A percentile compares a stretch with the other conserved stretches of the same genome.
Evolutionary conservation across 2,888 invertebrate genomes (phyloP).

Genomic region (Atethmia centrago): DNA sequence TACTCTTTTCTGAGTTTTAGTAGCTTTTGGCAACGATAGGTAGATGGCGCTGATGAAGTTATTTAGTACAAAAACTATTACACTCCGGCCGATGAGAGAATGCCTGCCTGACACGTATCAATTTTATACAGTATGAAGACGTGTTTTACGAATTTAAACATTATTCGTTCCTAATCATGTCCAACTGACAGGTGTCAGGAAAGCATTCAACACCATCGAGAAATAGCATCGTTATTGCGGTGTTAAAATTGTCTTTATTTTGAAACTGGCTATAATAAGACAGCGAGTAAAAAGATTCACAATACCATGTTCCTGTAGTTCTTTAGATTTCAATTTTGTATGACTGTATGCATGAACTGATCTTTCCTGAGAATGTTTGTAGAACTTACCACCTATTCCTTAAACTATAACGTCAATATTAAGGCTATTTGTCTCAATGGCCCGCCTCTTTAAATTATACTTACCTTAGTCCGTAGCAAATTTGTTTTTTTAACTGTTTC

Average conservation of each 20-base stretch:
- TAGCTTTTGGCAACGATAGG: background rate
- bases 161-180: too few species aligned
- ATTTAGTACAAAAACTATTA: background rate
- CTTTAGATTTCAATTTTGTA: conserved; percentile 68
- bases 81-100: too few species aligned
- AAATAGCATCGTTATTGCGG: background rate
- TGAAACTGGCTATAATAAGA: background rate
- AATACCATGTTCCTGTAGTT: conserved; percentile 67
- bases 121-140: too few species aligned
- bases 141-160: too few species aligned
- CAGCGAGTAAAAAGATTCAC: conserved; percentile 62
- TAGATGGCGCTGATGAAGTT: conserved; percentile 39
- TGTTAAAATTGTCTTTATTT: background rate
- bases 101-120: too few species aligned
- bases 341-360: conserved; percentile 67
- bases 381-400: conserved; percentile 39
- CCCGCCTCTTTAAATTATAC: conserved; percentile 2
- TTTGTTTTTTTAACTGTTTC: background rate
- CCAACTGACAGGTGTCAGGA: too few species aligned
- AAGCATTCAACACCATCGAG: too few species aligned
- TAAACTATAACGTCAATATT: conserved; percentile 37
- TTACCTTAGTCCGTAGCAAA: background rate
- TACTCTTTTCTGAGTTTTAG: background rate
- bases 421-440: conserved; percentile 15
- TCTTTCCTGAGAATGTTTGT: conserved; percentile 42